These are phyloP conservation scores for Hypomecis punctinalis DNA, from an alignment of 2,888 invertebrate genomes.

Conservation along the genomic window DNA sequence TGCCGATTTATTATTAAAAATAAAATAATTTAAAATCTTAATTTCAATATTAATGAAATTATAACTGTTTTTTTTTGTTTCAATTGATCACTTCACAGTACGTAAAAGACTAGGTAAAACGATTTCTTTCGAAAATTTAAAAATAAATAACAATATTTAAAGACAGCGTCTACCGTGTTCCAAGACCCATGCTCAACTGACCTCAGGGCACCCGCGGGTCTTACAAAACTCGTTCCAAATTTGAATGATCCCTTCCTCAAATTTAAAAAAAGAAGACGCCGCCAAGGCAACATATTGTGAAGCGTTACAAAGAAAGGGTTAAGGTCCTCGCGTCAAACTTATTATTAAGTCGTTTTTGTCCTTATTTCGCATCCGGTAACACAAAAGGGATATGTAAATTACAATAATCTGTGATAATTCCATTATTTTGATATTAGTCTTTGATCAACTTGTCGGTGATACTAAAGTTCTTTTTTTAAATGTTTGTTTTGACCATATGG, in stretches of 20 bases:
- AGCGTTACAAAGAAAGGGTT: conserved; percentile 80
- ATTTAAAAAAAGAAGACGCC: conserved; percentile 66
- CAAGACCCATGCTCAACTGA: conserved; percentile 74
- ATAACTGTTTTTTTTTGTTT: neutral
- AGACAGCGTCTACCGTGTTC: conserved; percentile 66
- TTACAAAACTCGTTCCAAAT: conserved; percentile 78
- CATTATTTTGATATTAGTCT: conserved; percentile 78
- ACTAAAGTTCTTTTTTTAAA: conserved; percentile 56
- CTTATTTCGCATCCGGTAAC: conserved; percentile 79
- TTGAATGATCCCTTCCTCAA: conserved; percentile 79
- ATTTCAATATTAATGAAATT: neutral
- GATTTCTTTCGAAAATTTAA: neutral
- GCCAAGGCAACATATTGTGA: conserved; percentile 78
- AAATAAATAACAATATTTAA: conserved; percentile 10
- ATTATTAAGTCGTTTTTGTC: conserved; percentile 85
- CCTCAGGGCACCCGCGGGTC: conserved; percentile 67
- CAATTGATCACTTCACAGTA: neutral
- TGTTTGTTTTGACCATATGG: conserved; percentile 79
- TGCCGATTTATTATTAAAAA: neutral
- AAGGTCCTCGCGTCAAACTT: conserved; percentile 78
- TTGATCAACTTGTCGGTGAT: conserved; percentile 79
- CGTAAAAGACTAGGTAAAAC: neutral
- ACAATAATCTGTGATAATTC: conserved; percentile 83
- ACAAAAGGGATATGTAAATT: conserved; percentile 82
- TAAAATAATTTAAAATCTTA: neutral